These are phyloP conservation scores for Eueides isabella DNA, from an alignment of 1,140 invertebrate species.

Conservation along the genomic window DNA sequence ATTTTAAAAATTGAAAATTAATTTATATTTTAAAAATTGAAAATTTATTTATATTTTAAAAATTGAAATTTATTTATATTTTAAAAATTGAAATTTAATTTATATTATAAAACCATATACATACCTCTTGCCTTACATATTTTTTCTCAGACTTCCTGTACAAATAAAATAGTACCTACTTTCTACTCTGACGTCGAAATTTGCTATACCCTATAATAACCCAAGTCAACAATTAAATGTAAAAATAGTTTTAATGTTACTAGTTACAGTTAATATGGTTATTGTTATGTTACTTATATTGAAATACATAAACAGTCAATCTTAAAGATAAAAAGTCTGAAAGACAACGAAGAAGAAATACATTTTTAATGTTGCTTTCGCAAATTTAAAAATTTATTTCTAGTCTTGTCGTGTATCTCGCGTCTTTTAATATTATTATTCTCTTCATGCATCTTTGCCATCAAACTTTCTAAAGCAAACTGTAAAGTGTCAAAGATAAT, in stretches of 20 bases:
- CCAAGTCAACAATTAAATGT: too few species aligned
- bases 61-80: too few species aligned
- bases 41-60: background rate
- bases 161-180: background rate
- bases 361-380: too few species aligned
- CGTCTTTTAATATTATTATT: conserved; percentile 6
- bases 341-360: too few species aligned
- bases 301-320: background rate
- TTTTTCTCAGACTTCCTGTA: background rate
- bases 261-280: too few species aligned
- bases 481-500: conserved; percentile 3
- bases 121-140: background rate
- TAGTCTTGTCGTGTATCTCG: background rate
- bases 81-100: background rate
- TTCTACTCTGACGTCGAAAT: too few species aligned
- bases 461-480: background rate
- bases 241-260: too few species aligned
- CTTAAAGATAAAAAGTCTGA: background rate
- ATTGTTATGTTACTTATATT: background rate
- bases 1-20: conserved; percentile 5
- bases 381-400: background rate
- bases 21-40: too few species aligned
- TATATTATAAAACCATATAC: background rate
- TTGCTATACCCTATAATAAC: too few species aligned
- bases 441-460: conserved; percentile 2